Conservation (phyloP, 2,113 vertebrate species). For the Pseudois nayaur region DNA sequence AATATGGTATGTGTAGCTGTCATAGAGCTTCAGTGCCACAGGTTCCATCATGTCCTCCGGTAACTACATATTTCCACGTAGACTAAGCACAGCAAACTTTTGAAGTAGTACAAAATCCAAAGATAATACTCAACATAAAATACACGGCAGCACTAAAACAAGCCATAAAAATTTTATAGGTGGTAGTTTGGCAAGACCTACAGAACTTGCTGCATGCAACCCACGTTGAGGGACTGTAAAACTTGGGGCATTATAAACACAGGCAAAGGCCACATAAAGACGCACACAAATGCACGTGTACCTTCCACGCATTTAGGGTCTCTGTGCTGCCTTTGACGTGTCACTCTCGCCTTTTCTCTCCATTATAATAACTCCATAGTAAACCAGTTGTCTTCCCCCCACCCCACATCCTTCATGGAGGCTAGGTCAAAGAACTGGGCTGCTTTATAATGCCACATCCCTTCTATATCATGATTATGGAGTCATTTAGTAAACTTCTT, state of each 20-base stretch:
- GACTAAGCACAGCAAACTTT: background rate
- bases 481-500: background rate
- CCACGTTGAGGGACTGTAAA: background rate
- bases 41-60: background rate
- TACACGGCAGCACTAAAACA: slow-evolving; percentile 3
- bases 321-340: background rate
- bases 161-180: slow-evolving; percentile 37
- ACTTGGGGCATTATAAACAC: background rate
- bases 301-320: background rate
- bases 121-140: slow-evolving; percentile 54
- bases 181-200: background rate
- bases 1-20: background rate
- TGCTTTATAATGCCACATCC: background rate
- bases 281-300: background rate
- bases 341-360: background rate
- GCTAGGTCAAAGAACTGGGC: background rate
- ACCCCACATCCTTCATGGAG: background rate
- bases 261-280: background rate
- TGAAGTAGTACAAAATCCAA: background rate
- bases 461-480: background rate
- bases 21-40: background rate
- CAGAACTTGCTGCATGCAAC: background rate
- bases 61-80: background rate
- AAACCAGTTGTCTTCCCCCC: background rate
- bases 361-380: background rate